Base-by-base conservation (phyloP, 2,888 invertebrate species). In the Ormyrus pomaceus region DNA sequence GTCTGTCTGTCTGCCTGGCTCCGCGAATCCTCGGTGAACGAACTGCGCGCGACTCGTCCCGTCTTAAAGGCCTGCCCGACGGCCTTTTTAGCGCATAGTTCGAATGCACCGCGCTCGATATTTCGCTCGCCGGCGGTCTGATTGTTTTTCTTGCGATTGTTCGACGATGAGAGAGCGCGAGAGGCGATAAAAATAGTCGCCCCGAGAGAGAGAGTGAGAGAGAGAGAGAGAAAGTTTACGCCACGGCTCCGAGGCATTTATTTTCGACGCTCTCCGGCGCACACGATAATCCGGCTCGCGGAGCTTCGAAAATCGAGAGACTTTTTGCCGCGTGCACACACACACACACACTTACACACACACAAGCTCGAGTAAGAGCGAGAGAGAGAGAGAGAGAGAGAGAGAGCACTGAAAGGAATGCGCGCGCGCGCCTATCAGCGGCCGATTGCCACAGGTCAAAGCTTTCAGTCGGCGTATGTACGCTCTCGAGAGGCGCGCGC, bases 361-460 rank as follows among this genome's bases (percentile, higher is more conserved):
- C 19, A 11, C 55, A 19, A 6, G 61, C 61, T n/a, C n/a, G 53
- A 51, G 64, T n/a, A 7, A 8, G 19, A 19, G 51, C 6, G 51
- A 65, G 51, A 65, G 19, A 61, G 61, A 69, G 69, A 19, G 19
- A 19, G 19, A 19, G 19, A 19, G 19, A 19, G 19, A 19, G 19
- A 19, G 19, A 19, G 19, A 87, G 85, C 86, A 62, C 84, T 83
- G 68, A 85, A 86, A 87, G 88, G 87, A 88, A 89, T 86, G 87
- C 84, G 85, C 19, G 19, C 19, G 19, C 19, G 19, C 19, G 19
- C 86, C 87, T 89, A 89, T 89, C 89, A 86, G 85, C 85, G 85
- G 82, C 86, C 87, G 87, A 87, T 88, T 88, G 88, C 87, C 87
- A 89, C 88, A 88, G 89, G 89, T 89, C 89, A 89, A 87, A 89